Percentiles rank a stretch among this genome's conserved stretches.
Evolutionary conservation across 2,113 vertebrate genomes (phyloP).

Genomic region (Zosterops japonicus): DNA sequence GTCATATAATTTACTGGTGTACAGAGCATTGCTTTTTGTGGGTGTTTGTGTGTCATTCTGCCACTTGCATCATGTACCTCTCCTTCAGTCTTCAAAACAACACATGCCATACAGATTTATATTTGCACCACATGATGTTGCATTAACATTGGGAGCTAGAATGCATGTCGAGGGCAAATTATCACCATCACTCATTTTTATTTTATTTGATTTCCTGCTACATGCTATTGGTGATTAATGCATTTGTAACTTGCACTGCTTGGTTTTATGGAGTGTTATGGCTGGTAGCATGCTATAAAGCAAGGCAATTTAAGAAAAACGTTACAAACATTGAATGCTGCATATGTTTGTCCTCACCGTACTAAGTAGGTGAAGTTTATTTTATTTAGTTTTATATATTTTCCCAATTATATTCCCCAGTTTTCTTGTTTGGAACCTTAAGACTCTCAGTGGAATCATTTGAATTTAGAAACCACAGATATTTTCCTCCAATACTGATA

Average conservation of each 20-base stretch:
- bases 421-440: constrained; percentile 11
- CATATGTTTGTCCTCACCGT: neutral
- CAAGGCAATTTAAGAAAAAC: neutral
- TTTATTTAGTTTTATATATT: constrained; percentile 41
- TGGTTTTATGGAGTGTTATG: constrained; percentile 55
- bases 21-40: neutral
- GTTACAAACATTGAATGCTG: neutral
- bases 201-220: constrained; percentile 56
- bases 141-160: constrained; percentile 21
- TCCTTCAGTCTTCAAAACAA: neutral
- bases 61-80: neutral
- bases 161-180: constrained; percentile 43
- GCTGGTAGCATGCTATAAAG: constrained; percentile 59
- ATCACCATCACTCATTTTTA: neutral
- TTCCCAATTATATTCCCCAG: constrained; percentile 1
- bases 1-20: constrained; percentile 27
- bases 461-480: neutral
- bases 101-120: neutral
- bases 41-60: neutral
- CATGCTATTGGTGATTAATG: constrained; percentile 41
- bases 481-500: neutral
- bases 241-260: constrained; percentile 43
- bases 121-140: neutral
- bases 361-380: constrained; percentile 33
- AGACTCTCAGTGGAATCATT: constrained; percentile 13